These are phyloP conservation scores for Ambastaia sidthimunki DNA, from an alignment of 2,797 vertebrate genomes.

Conservation along the genomic window DNA sequence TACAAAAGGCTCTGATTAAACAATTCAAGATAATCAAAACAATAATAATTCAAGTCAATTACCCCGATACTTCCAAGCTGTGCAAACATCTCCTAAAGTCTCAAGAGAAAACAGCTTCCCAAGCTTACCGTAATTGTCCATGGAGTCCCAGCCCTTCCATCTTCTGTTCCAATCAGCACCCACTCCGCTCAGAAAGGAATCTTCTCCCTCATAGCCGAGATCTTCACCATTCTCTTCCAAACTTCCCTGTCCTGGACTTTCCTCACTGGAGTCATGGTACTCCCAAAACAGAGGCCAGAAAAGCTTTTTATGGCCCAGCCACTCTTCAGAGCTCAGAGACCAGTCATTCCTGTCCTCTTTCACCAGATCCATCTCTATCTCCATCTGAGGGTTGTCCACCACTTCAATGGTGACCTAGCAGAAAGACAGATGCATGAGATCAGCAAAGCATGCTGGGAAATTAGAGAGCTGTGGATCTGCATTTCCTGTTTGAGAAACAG, in stretches of 20 bases:
- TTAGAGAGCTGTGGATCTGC: neutral
- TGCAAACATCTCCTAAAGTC: neutral
- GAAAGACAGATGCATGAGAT: neutral
- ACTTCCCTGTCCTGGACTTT: slow-evolving; percentile 64
- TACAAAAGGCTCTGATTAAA: slow-evolving; percentile 21
- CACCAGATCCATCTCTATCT: slow-evolving; percentile 87
- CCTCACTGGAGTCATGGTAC: slow-evolving; percentile 76
- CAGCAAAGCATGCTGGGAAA: neutral
- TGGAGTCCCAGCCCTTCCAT: slow-evolving; percentile 81
- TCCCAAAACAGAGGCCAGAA: slow-evolving; percentile 91
- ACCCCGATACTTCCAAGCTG: neutral
- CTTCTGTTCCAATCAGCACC: slow-evolving; percentile 73
- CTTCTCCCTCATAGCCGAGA: slow-evolving; percentile 76
- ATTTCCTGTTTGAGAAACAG: neutral
- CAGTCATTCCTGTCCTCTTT: slow-evolving; percentile 82
- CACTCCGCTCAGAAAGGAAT: slow-evolving; percentile 77
- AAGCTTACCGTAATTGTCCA: slow-evolving; percentile 82
- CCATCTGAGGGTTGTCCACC: slow-evolving; percentile 81
- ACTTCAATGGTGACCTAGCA: slow-evolving; percentile 88
- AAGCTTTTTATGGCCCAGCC: slow-evolving; percentile 81
- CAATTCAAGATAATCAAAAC: neutral
- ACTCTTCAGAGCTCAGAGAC: slow-evolving; percentile 79
- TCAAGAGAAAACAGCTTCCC: neutral
- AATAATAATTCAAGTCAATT: neutral
- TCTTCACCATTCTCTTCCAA: slow-evolving; percentile 73